Base-by-base conservation (phyloP, 2,888 invertebrate species). In the Hoplodrina blanda region DNA sequence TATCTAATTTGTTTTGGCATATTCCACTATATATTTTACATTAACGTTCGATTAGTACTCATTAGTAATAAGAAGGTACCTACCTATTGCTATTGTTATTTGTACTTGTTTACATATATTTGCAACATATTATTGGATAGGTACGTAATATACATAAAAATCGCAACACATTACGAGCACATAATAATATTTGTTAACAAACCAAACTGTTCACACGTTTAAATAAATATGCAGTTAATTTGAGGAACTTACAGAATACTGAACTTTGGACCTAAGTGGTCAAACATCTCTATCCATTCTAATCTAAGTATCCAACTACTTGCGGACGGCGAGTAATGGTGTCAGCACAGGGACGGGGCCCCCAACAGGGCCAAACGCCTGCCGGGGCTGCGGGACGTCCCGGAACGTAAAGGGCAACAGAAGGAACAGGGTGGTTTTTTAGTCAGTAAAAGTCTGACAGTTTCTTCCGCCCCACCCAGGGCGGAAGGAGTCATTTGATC, bases 1-100 rank as follows among this genome's bases (percentile, higher is more conserved):
- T n/a, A 30, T 56, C 10, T 10, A 49, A n/a, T 70, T 69, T 25
- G 8, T 71, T 69, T 50, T 70, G 11, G 17, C 49, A n/a, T 37
- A 13, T 46, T 25, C 4, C 10, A 15, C 46, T 67, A 33, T 15
- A 33, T 15, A 20, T 33, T 66, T 13, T 19, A 65, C 8, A 44
- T 15, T 53, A 66, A 44, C 30, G 13, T 62, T 61, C 20, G 62
- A 49, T 62, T 37, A 33, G 33, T 62, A 7, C 11, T 52, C 25
- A 52, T 13, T 13, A 37, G 37, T 49, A n/a, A n/a, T n/a, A n/a
- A n/a, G n/a, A n/a, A n/a, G n/a, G n/a, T n/a, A n/a, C n/a, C n/a
- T n/a, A 33, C 19, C 15, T 63, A 19, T 30, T 60, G 57, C 1
- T 57, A 62, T 5, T 44, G 30, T 62, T 20, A 30, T 46, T 37